phyloP scores from a whole-genome alignment of 1,140 invertebrate species.

The Harpegnathos saltator region DNA sequence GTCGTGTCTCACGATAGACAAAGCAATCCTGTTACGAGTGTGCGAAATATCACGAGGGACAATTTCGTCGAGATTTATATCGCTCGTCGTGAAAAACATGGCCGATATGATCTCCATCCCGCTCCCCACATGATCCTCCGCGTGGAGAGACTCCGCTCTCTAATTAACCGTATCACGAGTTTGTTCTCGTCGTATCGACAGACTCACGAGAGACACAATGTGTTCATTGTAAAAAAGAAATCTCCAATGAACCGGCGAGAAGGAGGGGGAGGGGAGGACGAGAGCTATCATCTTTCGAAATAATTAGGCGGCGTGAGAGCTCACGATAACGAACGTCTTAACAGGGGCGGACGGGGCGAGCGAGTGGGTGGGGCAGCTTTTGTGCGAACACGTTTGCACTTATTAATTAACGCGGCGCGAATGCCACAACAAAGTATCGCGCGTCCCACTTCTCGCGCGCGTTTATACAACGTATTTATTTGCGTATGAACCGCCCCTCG shows the following conservation, averaged over 20 bases:
- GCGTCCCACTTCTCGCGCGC: background rate
- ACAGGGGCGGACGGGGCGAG: too few relatives aligned
- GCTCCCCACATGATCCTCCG: background rate
- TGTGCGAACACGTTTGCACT: slow-evolving; percentile 9
- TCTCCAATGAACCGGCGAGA: background rate
- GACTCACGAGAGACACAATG: too few relatives aligned
- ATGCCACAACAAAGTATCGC: background rate
- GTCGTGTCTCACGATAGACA: background rate
- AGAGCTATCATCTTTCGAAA: background rate
- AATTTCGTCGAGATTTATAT: slow-evolving; percentile 13
- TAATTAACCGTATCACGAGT: slow-evolving; percentile 16
- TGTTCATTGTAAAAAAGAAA: background rate
- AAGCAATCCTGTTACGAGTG: background rate
- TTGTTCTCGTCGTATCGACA: background rate
- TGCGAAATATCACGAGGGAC: background rate
- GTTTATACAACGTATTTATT: slow-evolving; percentile 18
- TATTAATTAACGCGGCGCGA: slow-evolving; percentile 12
- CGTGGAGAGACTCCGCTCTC: background rate
- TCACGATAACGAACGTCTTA: slow-evolving; percentile 8
- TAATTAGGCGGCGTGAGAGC: slow-evolving; percentile 36
- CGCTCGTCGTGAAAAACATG: too few relatives aligned
- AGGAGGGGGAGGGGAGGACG: too few relatives aligned
- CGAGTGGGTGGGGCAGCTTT: background rate
- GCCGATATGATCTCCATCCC: too few relatives aligned
- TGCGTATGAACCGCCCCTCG: background rate